These are phyloP conservation scores for Channa maculata DNA, from an alignment of 2,113 vertebrate species.

Conservation along the genomic window DNA sequence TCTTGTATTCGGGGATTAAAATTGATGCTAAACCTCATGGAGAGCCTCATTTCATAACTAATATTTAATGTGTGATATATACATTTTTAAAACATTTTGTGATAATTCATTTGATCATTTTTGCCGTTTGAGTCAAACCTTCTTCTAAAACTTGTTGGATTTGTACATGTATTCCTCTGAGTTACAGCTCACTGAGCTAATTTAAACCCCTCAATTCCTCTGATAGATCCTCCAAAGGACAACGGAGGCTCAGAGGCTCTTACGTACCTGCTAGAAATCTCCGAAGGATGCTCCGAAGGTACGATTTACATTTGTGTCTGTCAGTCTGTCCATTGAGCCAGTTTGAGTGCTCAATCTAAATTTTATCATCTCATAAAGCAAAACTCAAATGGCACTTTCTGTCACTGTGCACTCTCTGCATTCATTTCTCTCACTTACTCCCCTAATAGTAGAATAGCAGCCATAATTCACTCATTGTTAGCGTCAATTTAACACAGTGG, in stretches of 20 bases:
- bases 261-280: slow-evolving; percentile 93
- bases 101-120: background rate
- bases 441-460: background rate
- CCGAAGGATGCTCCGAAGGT: slow-evolving; percentile 94
- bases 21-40: background rate
- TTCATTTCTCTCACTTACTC: slow-evolving; percentile 9
- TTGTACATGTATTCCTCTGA: background rate
- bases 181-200: too few species aligned
- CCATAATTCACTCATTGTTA: slow-evolving; percentile 16
- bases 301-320: background rate
- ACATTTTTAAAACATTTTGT: background rate
- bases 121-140: too few species aligned
- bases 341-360: background rate
- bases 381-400: background rate
- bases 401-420: background rate
- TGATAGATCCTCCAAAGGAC: slow-evolving; percentile 93
- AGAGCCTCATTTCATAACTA: background rate
- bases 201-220: background rate
- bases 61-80: background rate
- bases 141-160: background rate
- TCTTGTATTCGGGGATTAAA: background rate
- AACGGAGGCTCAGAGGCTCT: slow-evolving; percentile 95
- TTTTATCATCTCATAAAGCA: background rate
- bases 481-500: slow-evolving; percentile 4
- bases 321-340: background rate